Conservation (phyloP, 2,888 invertebrate species). For the Leptinotarsa rubiginosa region DNA sequence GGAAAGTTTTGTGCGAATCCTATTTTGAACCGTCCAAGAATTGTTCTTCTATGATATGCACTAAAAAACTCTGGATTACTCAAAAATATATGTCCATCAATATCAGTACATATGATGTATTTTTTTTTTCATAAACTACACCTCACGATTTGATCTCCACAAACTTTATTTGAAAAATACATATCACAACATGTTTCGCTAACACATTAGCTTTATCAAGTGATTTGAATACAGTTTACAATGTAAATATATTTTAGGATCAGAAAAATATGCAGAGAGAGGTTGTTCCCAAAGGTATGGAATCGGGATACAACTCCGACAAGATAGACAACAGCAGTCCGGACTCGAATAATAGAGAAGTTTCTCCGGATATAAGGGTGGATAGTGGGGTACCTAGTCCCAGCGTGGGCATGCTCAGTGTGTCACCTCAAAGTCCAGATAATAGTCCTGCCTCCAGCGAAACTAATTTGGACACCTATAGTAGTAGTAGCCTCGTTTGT, state of each 20-base stretch:
- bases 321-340: slow-evolving; percentile 66
- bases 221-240: too few species aligned
- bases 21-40: too few species aligned
- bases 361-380: slow-evolving; percentile 57
- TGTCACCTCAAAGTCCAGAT: slow-evolving; percentile 55
- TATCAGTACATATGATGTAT: too few species aligned
- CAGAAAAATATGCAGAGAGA: slow-evolving; percentile 34
- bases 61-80: too few species aligned
- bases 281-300: slow-evolving; percentile 65
- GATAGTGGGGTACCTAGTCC: slow-evolving; percentile 63
- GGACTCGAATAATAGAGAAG: slow-evolving; percentile 58
- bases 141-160: too few species aligned
- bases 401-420: slow-evolving; percentile 56
- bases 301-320: slow-evolving; percentile 77
- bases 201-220: too few species aligned
- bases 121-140: too few species aligned
- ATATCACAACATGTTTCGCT: too few species aligned
- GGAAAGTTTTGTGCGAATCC: too few species aligned
- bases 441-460: slow-evolving; percentile 68
- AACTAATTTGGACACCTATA: slow-evolving; percentile 69
- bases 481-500: slow-evolving; percentile 64
- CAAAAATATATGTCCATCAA: too few species aligned
- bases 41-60: too few species aligned
- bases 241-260: slow-evolving; percentile 45
- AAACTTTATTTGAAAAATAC: too few species aligned